Conservation (phyloP, 2,113 vertebrate genomes). For the Mus musculus region DNA sequence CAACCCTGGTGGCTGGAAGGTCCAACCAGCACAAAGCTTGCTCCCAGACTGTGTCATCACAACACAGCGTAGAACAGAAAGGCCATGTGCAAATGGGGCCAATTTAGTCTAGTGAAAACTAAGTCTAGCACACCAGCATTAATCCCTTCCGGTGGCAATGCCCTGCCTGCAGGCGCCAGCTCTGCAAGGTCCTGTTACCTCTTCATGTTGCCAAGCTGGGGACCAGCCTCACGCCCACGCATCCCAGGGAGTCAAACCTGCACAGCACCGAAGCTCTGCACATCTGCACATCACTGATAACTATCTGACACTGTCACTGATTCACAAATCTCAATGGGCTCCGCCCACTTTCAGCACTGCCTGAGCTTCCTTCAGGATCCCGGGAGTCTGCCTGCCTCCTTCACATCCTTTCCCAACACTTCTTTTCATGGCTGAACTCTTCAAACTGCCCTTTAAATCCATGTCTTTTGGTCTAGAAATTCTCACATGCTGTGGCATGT, state of each 20-base stretch:
- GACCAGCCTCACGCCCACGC: neutral
- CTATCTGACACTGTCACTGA: neutral
- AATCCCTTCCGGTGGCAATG: neutral
- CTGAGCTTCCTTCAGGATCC: neutral
- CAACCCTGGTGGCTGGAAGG: neutral
- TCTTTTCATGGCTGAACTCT: neutral
- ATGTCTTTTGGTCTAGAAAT: conserved; percentile 25
- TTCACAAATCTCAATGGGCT: neutral
- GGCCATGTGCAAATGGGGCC: neutral
- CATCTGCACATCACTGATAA: neutral
- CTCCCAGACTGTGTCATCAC: neutral
- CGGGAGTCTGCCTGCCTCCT: neutral
- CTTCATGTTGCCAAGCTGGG: neutral
- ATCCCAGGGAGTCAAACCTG: neutral
- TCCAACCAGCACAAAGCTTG: neutral
- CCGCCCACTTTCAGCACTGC: neutral
- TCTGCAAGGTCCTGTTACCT: neutral
- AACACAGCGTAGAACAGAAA: neutral
- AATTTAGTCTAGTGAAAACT: neutral
- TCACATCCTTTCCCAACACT: neutral
- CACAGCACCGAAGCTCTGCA: neutral
- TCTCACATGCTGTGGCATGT: conserved; percentile 13
- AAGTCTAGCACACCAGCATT: neutral
- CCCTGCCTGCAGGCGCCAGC: neutral
- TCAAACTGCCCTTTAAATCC: neutral